Conservation (phyloP, 1,140 invertebrate species). For the Leptinotarsa texana region DNA sequence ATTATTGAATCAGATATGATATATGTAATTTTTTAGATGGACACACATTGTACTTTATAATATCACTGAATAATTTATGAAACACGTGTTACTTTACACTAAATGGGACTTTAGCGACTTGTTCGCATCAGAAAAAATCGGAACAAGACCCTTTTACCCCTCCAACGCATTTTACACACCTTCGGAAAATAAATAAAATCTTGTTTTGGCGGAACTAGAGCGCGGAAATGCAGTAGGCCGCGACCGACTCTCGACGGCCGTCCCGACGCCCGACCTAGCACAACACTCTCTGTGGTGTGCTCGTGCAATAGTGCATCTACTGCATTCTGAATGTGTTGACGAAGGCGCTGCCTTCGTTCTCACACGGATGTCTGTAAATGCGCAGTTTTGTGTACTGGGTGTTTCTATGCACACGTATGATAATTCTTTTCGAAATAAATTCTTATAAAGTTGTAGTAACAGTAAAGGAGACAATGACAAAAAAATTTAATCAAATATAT, state of each 20-base stretch:
- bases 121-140: not conserved
- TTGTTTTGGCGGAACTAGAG: slow-evolving; percentile 32
- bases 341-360: slow-evolving; percentile 16
- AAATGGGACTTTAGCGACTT: too few species aligned
- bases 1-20: too few species aligned
- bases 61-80: too few species aligned
- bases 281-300: slow-evolving; percentile 54
- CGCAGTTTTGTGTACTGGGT: slow-evolving; percentile 6
- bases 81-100: too few species aligned
- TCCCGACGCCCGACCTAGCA: slow-evolving; percentile 55
- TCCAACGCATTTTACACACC: slow-evolving; percentile 40
- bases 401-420: not conserved
- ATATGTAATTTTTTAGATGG: too few species aligned
- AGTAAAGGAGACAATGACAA: not conserved
- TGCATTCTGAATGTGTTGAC: slow-evolving; percentile 44
- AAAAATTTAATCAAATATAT: too few species aligned
- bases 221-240: slow-evolving; percentile 40
- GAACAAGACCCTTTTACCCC: not conserved
- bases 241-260: slow-evolving; percentile 34
- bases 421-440: not conserved
- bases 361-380: not conserved
- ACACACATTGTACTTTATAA: too few species aligned
- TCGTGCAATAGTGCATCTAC: slow-evolving; percentile 48
- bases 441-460: not conserved
- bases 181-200: slow-evolving; percentile 20